Conservation (phyloP, 2,888 invertebrate genomes). For the Perizoma affinitatum region DNA sequence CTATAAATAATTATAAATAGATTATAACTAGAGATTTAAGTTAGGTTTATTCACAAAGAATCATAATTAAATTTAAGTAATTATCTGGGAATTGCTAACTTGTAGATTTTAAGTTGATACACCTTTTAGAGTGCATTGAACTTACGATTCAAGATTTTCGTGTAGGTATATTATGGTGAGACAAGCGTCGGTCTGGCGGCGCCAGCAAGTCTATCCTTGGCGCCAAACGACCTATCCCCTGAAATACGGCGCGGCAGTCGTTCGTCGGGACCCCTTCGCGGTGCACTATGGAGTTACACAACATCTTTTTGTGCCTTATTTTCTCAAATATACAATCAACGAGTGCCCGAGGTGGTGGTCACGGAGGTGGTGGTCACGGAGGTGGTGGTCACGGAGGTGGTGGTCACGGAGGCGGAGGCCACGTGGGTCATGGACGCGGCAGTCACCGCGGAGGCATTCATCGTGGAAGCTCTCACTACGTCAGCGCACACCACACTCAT, state of each 20-base stretch:
- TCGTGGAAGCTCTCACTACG: slow-evolving; percentile 48
- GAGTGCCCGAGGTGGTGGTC: slow-evolving; percentile 53
- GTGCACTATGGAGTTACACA: slow-evolving; percentile 62
- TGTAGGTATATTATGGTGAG: slow-evolving; percentile 29
- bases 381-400: slow-evolving; percentile 40
- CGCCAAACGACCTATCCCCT: slow-evolving; percentile 61
- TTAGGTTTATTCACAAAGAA: too few relatives aligned
- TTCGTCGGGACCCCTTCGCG: slow-evolving; percentile 61
- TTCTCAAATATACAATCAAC: slow-evolving; percentile 43
- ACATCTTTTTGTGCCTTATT: slow-evolving; percentile 46
- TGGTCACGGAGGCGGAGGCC: slow-evolving; percentile 42
- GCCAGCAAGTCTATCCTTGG: slow-evolving; percentile 63
- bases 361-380: slow-evolving; percentile 41
- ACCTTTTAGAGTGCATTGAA: slow-evolving; percentile 26
- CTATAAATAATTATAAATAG: too few relatives aligned
- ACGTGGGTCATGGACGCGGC: slow-evolving; percentile 18
- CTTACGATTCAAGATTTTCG: slow-evolving; percentile 20
- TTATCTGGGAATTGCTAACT: too few relatives aligned
- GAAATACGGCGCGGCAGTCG: slow-evolving; percentile 60
- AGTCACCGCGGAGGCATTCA: slow-evolving; percentile 22
- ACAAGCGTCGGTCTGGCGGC: slow-evolving; percentile 71
- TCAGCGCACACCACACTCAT: slow-evolving; percentile 63
- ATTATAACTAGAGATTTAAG: too few relatives aligned
- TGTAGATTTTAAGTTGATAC: not conserved
- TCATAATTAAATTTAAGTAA: too few relatives aligned